Percentiles rank a stretch among this genome's conserved stretches.
Conservation (phyloP, 2,797 vertebrate genomes). For the Myotis vivesi region DNA sequence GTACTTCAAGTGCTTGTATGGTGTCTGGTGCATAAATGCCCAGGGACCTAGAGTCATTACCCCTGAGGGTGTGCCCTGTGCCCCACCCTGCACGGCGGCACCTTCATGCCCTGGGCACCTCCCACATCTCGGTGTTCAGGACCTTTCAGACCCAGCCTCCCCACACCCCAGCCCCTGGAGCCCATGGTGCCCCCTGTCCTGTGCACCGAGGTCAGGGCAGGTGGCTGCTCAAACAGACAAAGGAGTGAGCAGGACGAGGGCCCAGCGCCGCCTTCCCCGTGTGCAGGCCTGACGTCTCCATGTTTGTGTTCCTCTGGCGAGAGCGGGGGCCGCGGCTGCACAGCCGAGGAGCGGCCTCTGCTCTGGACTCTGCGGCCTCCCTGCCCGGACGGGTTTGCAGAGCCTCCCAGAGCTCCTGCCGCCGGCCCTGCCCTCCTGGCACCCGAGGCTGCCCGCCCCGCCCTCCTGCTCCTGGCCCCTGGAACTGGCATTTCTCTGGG, state of each 20-base stretch:
- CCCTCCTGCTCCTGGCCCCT: too few species aligned
- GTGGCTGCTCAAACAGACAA: fast-evolving
- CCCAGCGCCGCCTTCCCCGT: background rate
- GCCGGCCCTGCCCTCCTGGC: background rate
- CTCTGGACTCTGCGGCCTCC: background rate
- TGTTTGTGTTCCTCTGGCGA: fast-evolving
- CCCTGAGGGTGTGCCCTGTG: fast-evolving
- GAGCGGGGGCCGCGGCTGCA: background rate
- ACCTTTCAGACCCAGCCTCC: background rate
- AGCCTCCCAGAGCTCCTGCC: background rate
- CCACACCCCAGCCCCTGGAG: background rate
- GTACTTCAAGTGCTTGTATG: fast-evolving
- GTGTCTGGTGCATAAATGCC: fast-evolving
- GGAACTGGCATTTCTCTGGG: background rate
- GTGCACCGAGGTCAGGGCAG: background rate
- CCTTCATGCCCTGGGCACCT: background rate
- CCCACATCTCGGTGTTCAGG: fast-evolving
- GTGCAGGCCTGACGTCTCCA: background rate
- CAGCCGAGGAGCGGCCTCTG: fast-evolving
- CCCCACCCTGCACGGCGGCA: too few species aligned
- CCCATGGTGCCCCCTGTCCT: background rate
- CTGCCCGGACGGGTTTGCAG: too few species aligned
- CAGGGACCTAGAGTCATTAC: fast-evolving
- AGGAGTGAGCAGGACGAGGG: fast-evolving
- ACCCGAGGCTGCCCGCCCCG: fast-evolving